Conservation (phyloP, 37 sponge, comb jelly and placozoan species). For the Dysidea cf. avara region DNA sequence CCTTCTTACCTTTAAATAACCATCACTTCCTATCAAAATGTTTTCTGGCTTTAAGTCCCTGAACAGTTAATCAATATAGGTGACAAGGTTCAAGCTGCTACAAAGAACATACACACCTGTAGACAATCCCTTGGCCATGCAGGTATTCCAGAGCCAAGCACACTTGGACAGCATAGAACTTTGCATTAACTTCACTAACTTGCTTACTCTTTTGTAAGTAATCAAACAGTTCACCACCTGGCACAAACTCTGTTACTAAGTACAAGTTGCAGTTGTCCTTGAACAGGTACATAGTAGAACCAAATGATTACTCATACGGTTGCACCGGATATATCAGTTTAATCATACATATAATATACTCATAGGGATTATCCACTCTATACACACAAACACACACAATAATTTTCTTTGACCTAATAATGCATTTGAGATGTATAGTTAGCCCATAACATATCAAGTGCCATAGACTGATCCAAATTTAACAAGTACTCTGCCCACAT, state of each 20-base stretch:
- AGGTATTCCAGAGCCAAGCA: slow-evolving; percentile 97
- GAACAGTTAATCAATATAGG: not conserved
- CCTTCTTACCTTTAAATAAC: slow-evolving; percentile 87
- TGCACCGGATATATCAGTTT: too few species aligned
- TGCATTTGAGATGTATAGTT: too few species aligned
- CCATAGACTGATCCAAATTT: too few species aligned
- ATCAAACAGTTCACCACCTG: slow-evolving; percentile 96
- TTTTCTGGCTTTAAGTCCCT: slow-evolving; percentile 99
- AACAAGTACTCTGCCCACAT: too few species aligned
- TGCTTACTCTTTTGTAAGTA: slow-evolving; percentile 85
- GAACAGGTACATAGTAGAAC: not conserved
- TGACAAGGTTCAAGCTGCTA: too few species aligned
- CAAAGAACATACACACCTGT: too few species aligned
- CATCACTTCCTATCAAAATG: slow-evolving; percentile 88
- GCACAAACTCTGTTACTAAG: slow-evolving; percentile 97
- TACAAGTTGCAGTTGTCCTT: slow-evolving; percentile 93
- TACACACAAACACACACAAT: too few species aligned
- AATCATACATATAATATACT: too few species aligned
- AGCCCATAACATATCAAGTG: too few species aligned
- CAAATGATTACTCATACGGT: too few species aligned
- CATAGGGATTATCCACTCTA: too few species aligned
- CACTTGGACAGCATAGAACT: slow-evolving; percentile 97
- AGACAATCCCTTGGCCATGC: slow-evolving; percentile 93
- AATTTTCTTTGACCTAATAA: too few species aligned
- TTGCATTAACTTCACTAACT: slow-evolving; percentile 83